Evolutionary conservation across 2,888 invertebrate genomes (phyloP), one percentile per base, ranked within the genome.

Genomic region (Catocala fraxini): DNA sequence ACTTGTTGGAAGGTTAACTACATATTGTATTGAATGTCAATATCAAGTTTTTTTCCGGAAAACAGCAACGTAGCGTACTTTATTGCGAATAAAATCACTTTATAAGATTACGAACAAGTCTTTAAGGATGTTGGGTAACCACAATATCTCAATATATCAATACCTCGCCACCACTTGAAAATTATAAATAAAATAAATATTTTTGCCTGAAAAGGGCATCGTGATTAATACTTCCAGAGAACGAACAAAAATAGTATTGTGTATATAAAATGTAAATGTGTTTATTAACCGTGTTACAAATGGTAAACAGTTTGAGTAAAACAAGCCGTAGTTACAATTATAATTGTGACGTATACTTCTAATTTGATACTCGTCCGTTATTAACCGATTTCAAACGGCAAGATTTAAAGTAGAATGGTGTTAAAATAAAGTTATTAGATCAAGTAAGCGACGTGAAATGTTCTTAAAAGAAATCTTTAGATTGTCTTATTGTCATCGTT

Each of bases 401-500:
- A 41, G 12, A 13, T 9, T 35, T 11, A 35, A 5, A 11, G 34
- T 25, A 34, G 43, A 57, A 34, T 43, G 1, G 45, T 45, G 57
- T n/a, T 53, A 47, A 52, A 48, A 56, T 56, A 1, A 48, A 56
- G 10, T 52, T 45, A 60, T 35, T 65, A 55, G 48, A 62, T 13
- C 56, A 63, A 63, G 58, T 63, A 54, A 56, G 46, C 35, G n/a
- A 46, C 42, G 46, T 52, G 56, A 68, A 70, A 64, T 62, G 57
- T 49, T 65, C 10, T 34, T 46, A 58, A 51, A 71, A 59, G 48
- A 65, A 71, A 73, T 71, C 49, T 59, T 59, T 35, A 63, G 62
- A 65, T 56, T 49, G 56, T 66, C 54, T 70, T 67, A 63, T 69
- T 74, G 77, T 69, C 71, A 62, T 67, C 60, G 58, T 60, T 58